A percentile compares a stretch with the other conserved stretches of the same genome.
phyloP scores from a whole-genome alignment of 2,113 vertebrate genomes.

The Ailurus styani region DNA sequence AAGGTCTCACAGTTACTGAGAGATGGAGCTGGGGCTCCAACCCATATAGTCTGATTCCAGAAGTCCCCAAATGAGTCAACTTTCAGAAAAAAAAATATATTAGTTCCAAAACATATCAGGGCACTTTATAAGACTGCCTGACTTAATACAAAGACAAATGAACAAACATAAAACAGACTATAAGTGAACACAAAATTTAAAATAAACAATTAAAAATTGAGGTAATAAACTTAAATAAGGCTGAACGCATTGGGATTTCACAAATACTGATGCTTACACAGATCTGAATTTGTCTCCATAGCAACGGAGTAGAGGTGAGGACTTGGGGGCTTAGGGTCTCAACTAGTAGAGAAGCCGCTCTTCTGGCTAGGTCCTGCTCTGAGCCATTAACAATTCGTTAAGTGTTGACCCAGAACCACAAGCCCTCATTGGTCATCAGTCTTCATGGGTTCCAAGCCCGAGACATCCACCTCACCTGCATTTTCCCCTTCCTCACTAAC shows the following conservation, averaged over 20 bases:
- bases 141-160: background rate
- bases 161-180: background rate
- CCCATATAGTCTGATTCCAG: background rate
- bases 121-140: background rate
- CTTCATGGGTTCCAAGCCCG: background rate
- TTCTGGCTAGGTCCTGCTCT: fast-evolving
- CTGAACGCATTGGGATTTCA: background rate
- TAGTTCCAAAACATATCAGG: background rate
- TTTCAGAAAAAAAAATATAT: background rate
- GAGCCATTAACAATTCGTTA: background rate
- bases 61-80: background rate
- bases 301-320: background rate
- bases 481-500: background rate
- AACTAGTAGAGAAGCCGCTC: background rate
- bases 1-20: background rate
- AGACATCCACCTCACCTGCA: background rate
- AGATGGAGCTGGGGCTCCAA: background rate
- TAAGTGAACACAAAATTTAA: background rate
- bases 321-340: background rate
- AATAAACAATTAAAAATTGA: background rate
- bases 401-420: background rate
- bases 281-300: background rate
- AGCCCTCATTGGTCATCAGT: background rate
- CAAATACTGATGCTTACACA: background rate
- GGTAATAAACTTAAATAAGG: background rate